Base-by-base conservation (phyloP, 2,113 vertebrate genomes). In the Hypocryptadius cinnamomeus region DNA sequence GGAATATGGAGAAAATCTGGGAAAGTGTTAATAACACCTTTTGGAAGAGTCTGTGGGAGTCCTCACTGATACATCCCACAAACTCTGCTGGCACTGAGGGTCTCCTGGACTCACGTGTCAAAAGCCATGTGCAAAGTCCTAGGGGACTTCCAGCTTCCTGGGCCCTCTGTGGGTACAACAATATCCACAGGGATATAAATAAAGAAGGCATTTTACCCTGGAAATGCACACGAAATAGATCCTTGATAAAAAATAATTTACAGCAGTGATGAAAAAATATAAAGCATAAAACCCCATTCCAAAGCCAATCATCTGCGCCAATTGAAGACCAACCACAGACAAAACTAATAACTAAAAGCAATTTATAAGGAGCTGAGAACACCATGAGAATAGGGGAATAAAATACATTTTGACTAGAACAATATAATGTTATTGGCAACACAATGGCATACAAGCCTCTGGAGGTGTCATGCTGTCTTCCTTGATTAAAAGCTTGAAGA, bases 401-500 rank as follows among this genome's bases (percentile, higher is more conserved):
- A 84, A 93, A 74, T 24, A 54, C 20, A 71, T 88, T 93, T 89
- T 8, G 30, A 48, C 51, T 71, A 44, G 79, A 86, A 71, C 77
- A 86, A 68, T 83, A 74, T 68, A 44, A 86, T 30, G 37, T 81
- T 89, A 81, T 66, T 89, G 88, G 89, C 90, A 93, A 87, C 50
- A 87, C 90, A 95, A 86, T 54, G 76, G 85, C 76, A 37, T 50
- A 86, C n/a, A n/a, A 81, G 80, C 83, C 93, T 92, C 95, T 84
- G 88, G 93, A 95, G 95, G 80, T 81, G 72, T 81, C 90, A 48
- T 51, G 90, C 90, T 90, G 88, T 78, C 90, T 86, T 68, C 93
- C 71, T 95, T 94, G 93, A 95, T 96, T 94, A 96, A 94, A 96
- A 95, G 96, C 92, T 90, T 74, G 83, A 79, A 40, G 77, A 93